Evolutionary conservation across 1,140 invertebrate genomes (phyloP), one percentile per base, ranked within the genome.

Genomic region (Diabrotica undecimpunctata): DNA sequence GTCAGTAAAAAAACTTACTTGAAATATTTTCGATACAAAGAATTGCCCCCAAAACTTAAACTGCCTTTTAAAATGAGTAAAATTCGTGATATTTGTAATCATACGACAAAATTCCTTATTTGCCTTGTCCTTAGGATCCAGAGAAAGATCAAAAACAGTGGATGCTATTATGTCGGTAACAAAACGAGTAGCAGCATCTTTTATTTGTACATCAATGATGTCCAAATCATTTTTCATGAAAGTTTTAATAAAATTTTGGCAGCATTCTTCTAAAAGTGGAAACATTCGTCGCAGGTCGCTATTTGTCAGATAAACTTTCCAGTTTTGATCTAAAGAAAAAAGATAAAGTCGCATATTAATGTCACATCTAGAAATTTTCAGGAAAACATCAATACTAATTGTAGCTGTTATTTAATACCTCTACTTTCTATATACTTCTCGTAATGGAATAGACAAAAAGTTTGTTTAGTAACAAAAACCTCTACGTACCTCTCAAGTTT

Each of bases 281-380:
- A 79, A 79, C 71, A 79, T 72, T 14, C 69, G 61, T 54, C 74
- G 74, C 72, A 79, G 76, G 69, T 78, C 79, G n/a, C 66, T 70
- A 0, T 75, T 64, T 0, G 79, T 81, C 25, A 25, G 25, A 25
- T 25, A 25, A 1, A 25, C 25, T 25, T 25, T 25, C 25, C 25
- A 25, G 25, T 25, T 25, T 25, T 1, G 25, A 4, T 25, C 25
- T 25, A 25, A 25, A 60, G 79, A 81, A 8, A 77, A 69, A 9
- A 79, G 78, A 52, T 66, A 75, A 3, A 81, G 39, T 0, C 72
- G 75, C 36, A 66, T 65, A 60, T 79, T 66, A 54, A 80, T 69
- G 37, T 76, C 71, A 53, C 72, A 71, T 78, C 79, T 81, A 46
- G 74, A 68, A 58, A 79, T 64, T 9, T 72, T 76, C 65, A 41